Base-by-base conservation (phyloP, 1,140 invertebrate genomes). In the Drosophila eugracilis region DNA sequence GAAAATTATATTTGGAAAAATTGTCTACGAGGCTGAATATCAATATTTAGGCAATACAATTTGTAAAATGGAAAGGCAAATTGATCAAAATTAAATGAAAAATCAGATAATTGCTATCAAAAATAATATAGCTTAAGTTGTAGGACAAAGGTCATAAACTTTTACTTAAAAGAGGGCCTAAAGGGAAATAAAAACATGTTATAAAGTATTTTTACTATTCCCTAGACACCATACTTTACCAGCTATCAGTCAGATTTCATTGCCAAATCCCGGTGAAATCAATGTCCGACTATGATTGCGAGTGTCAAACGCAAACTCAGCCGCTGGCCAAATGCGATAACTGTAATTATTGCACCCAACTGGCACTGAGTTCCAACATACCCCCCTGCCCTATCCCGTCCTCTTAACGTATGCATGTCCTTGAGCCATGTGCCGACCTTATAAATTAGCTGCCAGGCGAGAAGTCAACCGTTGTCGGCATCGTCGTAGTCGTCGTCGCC, bases 401-500 rank as follows among this genome's bases (percentile, higher is more conserved):
- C n/a, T n/a, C n/a, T n/a, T n/a, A n/a, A n/a, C n/a, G n/a, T n/a
- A n/a, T n/a, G n/a, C n/a, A n/a, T 53, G 57, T 67, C 59, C 75
- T 75, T 84, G 55, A 63, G 75, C 59, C 39, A 44, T 57, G 50
- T 58, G 54, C 32, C 55, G 58, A 55, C 58, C 54, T 49, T 65
- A 77, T 85, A 85, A 86, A 85, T 85, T 86, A 86, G 77, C 58
- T 77, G 70, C 39, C 47, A 45, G 59, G 36, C 59, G 50, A 62
- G 70, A 75, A 59, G 59, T 66, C 69, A 69, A 75, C 53, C 42
- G 39, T 32, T 45, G 32, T 3, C 36, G 30, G 15, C 47, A 44
- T 28, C 50, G 59, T 30, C 28, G 21, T 9, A 37, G 63, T 53
- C 52, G 49, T 28, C 50, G 59, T 30, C 28, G 21, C 12, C 42